Conservation (phyloP, 1,140 invertebrate genomes). For the Pseudomyrmex concolor region DNA sequence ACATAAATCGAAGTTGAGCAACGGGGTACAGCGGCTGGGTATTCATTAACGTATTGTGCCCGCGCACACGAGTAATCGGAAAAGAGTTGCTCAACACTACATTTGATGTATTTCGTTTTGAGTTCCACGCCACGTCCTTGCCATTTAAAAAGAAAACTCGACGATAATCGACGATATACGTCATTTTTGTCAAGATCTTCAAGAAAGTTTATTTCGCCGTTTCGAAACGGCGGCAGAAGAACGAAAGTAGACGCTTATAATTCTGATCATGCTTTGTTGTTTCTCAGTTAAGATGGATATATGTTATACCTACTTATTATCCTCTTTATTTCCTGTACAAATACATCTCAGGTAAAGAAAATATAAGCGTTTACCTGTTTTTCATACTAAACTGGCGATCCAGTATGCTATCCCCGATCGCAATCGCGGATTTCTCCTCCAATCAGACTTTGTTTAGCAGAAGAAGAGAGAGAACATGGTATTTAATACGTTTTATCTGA, state of each 20-base stretch:
- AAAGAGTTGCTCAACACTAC: conserved; percentile 50
- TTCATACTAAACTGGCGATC: too few species aligned
- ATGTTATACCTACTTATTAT: conserved; percentile 15
- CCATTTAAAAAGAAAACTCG: conserved; percentile 24
- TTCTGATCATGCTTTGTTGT: background rate
- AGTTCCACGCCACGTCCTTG: conserved; percentile 53
- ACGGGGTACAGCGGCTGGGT: conserved; percentile 40
- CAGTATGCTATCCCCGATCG: too few species aligned
- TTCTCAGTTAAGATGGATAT: background rate
- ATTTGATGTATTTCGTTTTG: conserved; percentile 6
- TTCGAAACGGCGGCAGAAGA: background rate
- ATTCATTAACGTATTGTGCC: conserved; percentile 74
- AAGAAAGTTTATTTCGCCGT: background rate
- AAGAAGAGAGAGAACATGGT: too few species aligned
- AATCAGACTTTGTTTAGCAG: too few species aligned
- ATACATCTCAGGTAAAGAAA: too few species aligned
- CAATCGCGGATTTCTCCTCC: too few species aligned
- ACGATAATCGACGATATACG: background rate
- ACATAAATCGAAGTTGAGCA: conserved; percentile 67
- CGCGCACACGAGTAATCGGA: conserved; percentile 49
- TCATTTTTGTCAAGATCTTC: conserved; percentile 15
- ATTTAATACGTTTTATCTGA: too few species aligned
- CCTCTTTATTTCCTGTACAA: background rate
- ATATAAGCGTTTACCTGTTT: too few species aligned
- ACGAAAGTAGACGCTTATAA: conserved; percentile 11